A percentile compares a stretch with the other conserved stretches of the same genome.
phyloP scores from a whole-genome alignment of 2,888 invertebrate genomes.

The Villa cingulata region DNA sequence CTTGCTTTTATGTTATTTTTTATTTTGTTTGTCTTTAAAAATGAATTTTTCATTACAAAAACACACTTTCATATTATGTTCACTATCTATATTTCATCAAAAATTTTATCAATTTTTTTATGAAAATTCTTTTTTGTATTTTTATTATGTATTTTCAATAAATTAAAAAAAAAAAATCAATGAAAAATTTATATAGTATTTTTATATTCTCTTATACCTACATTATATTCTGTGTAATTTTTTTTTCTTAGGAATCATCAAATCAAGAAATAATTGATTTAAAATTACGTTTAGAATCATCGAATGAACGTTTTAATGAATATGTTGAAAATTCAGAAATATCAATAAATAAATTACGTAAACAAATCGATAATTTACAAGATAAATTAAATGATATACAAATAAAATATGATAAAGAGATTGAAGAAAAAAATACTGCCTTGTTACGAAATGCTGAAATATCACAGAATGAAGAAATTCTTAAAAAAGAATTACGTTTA shows the following conservation, averaged over 20 bases:
- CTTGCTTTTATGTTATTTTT: too few relatives aligned
- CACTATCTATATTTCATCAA: too few relatives aligned
- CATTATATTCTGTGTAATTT: too few relatives aligned
- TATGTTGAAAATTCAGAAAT: conserved; percentile 31
- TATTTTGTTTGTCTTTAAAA: too few relatives aligned
- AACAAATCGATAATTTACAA: conserved; percentile 25
- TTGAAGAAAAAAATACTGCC: conserved; percentile 60
- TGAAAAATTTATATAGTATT: too few relatives aligned
- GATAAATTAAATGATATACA: conserved; percentile 23
- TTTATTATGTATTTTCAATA: too few relatives aligned
- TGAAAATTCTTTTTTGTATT: too few relatives aligned
- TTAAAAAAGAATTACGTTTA: conserved; percentile 56
- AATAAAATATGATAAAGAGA: conserved; percentile 38
- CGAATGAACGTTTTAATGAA: conserved; percentile 32
- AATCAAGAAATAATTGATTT: conserved; percentile 28
- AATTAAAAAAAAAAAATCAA: not conserved
- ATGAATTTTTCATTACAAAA: too few relatives aligned
- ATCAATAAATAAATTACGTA: conserved; percentile 24
- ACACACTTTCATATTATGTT: too few relatives aligned
- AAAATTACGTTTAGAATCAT: conserved; percentile 24
- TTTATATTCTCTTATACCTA: too few relatives aligned
- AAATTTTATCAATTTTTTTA: too few relatives aligned
- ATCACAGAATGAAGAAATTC: conserved; percentile 64
- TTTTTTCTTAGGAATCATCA: conserved; percentile 24
- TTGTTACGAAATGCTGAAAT: conserved; percentile 67